Base-by-base conservation (phyloP, 2,797 vertebrate species). In the Sparus aurata region DNA sequence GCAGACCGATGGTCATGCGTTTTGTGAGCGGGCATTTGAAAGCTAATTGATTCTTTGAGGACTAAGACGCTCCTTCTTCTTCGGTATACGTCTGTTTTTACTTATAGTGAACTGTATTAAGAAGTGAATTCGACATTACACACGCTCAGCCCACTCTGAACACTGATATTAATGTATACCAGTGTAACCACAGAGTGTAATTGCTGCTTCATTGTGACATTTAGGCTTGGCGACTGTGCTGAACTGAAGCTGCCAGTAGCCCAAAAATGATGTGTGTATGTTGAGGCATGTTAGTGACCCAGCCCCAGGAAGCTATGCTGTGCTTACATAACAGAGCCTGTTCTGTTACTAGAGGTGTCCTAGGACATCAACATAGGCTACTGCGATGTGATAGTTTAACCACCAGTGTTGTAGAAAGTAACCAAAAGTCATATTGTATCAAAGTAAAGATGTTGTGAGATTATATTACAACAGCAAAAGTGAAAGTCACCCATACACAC, bases 271-370 rank as follows among this genome's bases (percentile, higher is more conserved):
- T 87, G 71, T 55, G 46, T 58, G 61, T 77, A 66, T 47, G 80
- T 84, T 72, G 16, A 85, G 85, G 68, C 85, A 80, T 85, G 88
- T 81, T 66, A 34, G 16, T 52, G 82, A 79, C 91, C 92, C 90
- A 88, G 78, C 94, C 93, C 93, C 80, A 52, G 18, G 13, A 34
- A 83, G 66, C 69, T 90, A 93, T 93, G 91, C 78, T 58, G 69
- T 69, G 66, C 83, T 91, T 90, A 74, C 77, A 49, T 80, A 91
- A 90, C 73, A 76, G 5, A 66, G 60, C 70, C 25, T 45, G 55
- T 76, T 70, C 58, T 76, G 70, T 73, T 72, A 11, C 34, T 43
- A 20, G 53, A 75, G 27, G 12, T 77, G 38, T 30, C 52, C 63
- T 59, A 69, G 62, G 23, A 17, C 52, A 20, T 38, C 46, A 11